These are phyloP conservation scores for Lepidocolaptes lacrymiger DNA, from an alignment of 2,797 vertebrate species.

Conservation along the genomic window DNA sequence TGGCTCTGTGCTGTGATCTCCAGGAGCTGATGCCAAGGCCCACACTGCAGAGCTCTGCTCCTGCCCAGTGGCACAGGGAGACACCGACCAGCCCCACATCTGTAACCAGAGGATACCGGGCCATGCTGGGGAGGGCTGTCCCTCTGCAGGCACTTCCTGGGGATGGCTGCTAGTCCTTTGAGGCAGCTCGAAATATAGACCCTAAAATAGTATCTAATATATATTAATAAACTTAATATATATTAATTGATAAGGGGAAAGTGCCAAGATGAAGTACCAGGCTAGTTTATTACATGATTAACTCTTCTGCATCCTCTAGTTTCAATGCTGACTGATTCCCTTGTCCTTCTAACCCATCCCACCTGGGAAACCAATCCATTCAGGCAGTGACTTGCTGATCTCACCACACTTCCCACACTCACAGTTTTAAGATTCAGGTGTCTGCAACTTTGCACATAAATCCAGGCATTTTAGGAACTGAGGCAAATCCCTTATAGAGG, in stretches of 20 bases:
- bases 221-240: background rate
- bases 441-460: background rate
- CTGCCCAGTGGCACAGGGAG: background rate
- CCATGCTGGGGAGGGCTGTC: background rate
- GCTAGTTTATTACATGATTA: background rate
- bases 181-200: background rate
- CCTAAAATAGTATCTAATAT: background rate
- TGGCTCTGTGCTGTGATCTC: background rate
- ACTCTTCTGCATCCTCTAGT: background rate
- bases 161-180: background rate
- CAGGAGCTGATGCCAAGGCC: background rate
- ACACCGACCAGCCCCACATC: background rate
- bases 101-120: rapidly evolving
- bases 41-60: background rate
- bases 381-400: background rate
- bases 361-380: background rate
- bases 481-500: background rate
- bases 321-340: background rate
- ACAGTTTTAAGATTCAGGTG: background rate
- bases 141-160: background rate
- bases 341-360: background rate
- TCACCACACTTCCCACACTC: background rate
- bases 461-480: background rate
- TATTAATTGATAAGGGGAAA: background rate
- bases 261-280: background rate